Base-by-base conservation (phyloP, 2,113 vertebrate species). In the Boulengeromyrus knoepffleri region DNA sequence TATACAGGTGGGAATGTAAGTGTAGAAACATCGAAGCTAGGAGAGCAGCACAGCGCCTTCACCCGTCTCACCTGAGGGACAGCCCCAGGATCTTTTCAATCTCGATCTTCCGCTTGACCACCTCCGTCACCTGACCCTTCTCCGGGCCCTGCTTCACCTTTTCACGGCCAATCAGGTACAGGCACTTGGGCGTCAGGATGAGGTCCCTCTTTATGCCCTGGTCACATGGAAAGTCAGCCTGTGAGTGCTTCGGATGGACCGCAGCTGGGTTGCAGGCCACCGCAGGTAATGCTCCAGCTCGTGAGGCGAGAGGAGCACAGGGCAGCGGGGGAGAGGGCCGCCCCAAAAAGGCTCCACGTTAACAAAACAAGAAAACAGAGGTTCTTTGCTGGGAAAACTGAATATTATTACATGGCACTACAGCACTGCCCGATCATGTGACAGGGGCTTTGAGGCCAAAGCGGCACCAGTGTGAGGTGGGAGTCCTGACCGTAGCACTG, bases 61-160 rank as follows among this genome's bases (percentile, higher is more conserved):
- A 0, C 10, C 31, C 8, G 7, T 21, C 94, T 93, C 91, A 99
- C 99, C 99, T 99, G 89, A 99, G 93, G 74, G 99, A 99, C 91
- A 99, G 94, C 0, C 97, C 97, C 92, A 98, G 92, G 93, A 99
- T 97, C 93, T 97, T 97, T 88, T 99, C 98, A 93, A 99, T 91
- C 27, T 98, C 98, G 0, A 99, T 97, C 90, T 93, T 94, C 86
- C 98, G 95, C 94, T 99, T 99, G 88, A 99, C 88, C 85, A 99
- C 97, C 91, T 99, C 99, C 2, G 96, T 99, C 93, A 99, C 97
- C 36, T 96, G 96, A 42, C 99, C 99, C 88, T 98, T 99, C 91
- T 99, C 98, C 0, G 98, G 97, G 2, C 99, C 99, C 89, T 99
- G 97, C 91, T 98, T 99, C 89, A 99, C 93, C 92, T 99, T 99